phyloP scores from a whole-genome alignment of 2,113 vertebrate species.

The Indri indri region DNA sequence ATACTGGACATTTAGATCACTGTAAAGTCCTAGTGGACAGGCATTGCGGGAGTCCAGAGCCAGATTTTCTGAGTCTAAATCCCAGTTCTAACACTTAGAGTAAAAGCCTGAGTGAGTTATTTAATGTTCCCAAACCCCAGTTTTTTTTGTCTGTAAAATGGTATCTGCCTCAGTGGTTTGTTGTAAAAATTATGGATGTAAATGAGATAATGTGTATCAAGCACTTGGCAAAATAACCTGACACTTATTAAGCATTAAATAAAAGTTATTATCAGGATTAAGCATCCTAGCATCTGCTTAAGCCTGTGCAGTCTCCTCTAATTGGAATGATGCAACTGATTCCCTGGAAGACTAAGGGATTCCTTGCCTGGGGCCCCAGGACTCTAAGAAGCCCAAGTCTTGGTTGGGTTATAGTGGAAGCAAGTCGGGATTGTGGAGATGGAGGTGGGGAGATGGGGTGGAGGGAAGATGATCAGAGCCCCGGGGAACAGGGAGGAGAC shows the following conservation, averaged over 20 bases:
- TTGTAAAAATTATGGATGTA: neutral
- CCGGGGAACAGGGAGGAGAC: neutral
- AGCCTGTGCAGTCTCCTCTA: neutral
- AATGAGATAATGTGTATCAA: neutral
- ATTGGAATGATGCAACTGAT: neutral
- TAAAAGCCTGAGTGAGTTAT: neutral
- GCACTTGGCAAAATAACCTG: neutral
- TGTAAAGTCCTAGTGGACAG: neutral
- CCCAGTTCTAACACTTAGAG: neutral
- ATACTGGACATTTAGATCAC: neutral
- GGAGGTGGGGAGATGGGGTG: neutral
- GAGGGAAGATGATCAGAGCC: neutral
- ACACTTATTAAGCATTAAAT: neutral
- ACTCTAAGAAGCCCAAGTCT: neutral
- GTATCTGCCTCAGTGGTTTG: neutral
- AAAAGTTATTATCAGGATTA: neutral
- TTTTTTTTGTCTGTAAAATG: conserved; percentile 1
- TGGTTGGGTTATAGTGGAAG: neutral
- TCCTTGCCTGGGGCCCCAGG: neutral
- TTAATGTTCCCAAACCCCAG: neutral
- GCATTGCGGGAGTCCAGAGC: neutral
- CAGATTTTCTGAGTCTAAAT: neutral
- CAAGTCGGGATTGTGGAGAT: neutral
- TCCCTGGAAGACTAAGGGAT: neutral
- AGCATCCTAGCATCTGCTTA: neutral